These are phyloP conservation scores for Hippocampus zosterae DNA, from an alignment of 2,113 vertebrate species.

Conservation along the genomic window DNA sequence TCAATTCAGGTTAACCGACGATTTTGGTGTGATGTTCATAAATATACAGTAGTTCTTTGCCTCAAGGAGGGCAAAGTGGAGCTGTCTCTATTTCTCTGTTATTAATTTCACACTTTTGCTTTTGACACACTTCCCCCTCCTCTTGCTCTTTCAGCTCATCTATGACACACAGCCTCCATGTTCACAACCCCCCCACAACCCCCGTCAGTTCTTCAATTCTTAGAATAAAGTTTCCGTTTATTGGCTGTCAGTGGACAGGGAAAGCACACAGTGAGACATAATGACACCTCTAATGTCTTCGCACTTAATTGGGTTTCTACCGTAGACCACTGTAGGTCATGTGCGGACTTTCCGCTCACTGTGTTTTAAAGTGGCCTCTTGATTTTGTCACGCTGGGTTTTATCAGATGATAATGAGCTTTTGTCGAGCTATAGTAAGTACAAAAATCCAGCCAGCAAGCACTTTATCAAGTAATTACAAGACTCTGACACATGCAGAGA, in stretches of 20 bases:
- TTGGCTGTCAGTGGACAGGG: constrained; percentile 43
- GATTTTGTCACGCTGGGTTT: not conserved
- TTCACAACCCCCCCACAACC: constrained; percentile 4
- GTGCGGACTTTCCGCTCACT: constrained; percentile 4
- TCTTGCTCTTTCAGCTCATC: constrained; percentile 22
- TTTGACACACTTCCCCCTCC: not conserved
- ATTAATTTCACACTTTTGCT: constrained; percentile 16
- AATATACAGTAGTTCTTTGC: not conserved
- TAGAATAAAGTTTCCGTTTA: constrained; percentile 18
- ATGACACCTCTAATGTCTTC: constrained; percentile 44
- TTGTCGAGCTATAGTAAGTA: not conserved
- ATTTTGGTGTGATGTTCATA: not conserved
- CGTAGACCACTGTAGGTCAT: not conserved
- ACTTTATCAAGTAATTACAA: constrained; percentile 3
- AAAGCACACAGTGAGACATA: constrained; percentile 36
- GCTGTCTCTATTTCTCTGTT: not conserved
- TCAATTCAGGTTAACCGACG: not conserved
- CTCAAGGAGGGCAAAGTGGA: not conserved
- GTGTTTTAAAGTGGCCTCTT: constrained; percentile 4
- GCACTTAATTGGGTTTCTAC: constrained; percentile 35
- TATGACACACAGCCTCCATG: constrained; percentile 25
- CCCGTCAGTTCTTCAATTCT: not conserved
- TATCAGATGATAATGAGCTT: not conserved
- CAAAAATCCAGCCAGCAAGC: not conserved
- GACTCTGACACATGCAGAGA: not conserved